Evolutionary conservation across 2,888 invertebrate species (phyloP), one percentile per base, ranked within the genome.

Genomic region (Caenorhabditis doughertyi): DNA sequence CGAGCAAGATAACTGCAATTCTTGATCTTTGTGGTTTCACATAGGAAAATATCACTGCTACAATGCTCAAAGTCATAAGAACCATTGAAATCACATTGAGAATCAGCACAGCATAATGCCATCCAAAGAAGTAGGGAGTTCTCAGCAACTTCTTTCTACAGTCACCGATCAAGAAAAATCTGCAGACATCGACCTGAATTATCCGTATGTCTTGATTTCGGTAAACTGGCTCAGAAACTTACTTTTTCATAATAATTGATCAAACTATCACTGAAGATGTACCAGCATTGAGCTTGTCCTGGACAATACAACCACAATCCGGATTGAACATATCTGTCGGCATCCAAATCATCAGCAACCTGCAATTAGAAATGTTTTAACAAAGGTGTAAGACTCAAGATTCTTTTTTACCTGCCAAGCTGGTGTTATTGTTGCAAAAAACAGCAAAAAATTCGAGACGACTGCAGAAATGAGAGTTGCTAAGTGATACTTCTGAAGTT

Each of bases 91-190:
- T 81, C 13, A 86, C 42, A 76, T 89, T 86, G n/a, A 90, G 79
- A 55, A 88, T 88, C 8, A 91, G 79, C 11, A 89, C 88, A 9
- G 91, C 91, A 39, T 91, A 91, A 73, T 91, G 91, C 91, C 91
- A 91, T 9, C 90, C 90, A 64, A 91, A 91, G 80, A 91, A 91
- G 70, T 91, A 91, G 3, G 91, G 91, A 1, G 91, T 91, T 60
- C 91, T 47, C 8, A 91, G 81, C 8, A 91, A 79, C 47, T 91
- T 91, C 77, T 91, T 91, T 23, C 91, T 86, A 67, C 91, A 91
- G 65, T 91, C 91, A 9, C 89, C 90, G 60, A 91, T 91, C 21
- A 91, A 76, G 51, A 91, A 83, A 53, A 91, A 91, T 7, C 91
- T 88, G 58, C 91, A 91, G 11, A 91, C 89, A 53, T 91, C 91